A percentile compares a stretch with the other conserved stretches of the same genome.
Conservation (phyloP, 2,797 vertebrate genomes). For the Limnodromus scolopaceus region DNA sequence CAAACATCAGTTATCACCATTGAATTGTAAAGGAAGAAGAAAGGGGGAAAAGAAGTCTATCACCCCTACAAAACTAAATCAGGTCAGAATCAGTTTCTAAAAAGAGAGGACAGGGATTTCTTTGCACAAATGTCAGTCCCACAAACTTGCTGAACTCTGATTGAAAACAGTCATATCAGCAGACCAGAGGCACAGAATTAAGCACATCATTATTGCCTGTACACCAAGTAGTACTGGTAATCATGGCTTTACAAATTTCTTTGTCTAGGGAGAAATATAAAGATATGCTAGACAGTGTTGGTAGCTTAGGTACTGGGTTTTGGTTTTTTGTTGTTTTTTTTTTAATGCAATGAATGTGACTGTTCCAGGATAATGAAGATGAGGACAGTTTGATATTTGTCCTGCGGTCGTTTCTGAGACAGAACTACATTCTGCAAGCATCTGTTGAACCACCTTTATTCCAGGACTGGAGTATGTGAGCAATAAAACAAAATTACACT, state of each 20-base stretch:
- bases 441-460: neutral
- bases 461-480: neutral
- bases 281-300: neutral
- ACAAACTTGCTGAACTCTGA: neutral
- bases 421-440: neutral
- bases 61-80: neutral
- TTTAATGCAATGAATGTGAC: neutral
- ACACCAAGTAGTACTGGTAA: neutral
- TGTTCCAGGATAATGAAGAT: neutral
- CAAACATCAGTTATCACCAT: neutral
- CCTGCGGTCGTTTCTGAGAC: neutral
- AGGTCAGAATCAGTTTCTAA: neutral
- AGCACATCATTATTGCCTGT: neutral
- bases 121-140: neutral
- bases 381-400: neutral
- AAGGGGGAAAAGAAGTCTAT: neutral
- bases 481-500: neutral
- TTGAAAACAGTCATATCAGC: neutral
- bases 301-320: neutral
- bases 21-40: neutral
- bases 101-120: neutral
- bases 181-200: neutral
- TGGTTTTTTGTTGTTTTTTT: neutral
- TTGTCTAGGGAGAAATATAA: neutral
- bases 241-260: neutral